Evolutionary conservation across 2,888 invertebrate species (phyloP).

Genomic region (Troglohyphantes excavatus): DNA sequence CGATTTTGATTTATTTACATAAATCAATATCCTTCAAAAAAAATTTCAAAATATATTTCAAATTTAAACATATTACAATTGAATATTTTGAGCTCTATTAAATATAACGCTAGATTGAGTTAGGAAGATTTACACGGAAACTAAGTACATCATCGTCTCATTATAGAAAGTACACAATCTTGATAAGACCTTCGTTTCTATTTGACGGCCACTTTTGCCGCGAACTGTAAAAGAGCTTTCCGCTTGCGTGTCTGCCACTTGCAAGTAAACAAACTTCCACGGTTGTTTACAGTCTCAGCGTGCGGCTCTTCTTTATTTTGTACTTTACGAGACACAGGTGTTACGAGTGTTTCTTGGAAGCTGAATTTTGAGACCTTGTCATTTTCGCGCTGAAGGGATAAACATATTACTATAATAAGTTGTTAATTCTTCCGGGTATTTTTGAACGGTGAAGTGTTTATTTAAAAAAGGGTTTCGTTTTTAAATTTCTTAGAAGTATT

Average conservation of each 20-base stretch:
- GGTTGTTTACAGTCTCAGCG: neutral
- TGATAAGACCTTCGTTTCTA: too few species aligned
- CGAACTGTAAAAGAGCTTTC: neutral
- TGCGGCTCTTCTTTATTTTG: neutral
- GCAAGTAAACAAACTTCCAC: neutral
- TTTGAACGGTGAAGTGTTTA: neutral
- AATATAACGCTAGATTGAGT: too few species aligned
- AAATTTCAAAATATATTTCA: too few species aligned
- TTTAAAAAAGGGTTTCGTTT: too few species aligned
- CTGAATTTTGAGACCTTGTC: neutral
- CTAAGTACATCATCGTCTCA: too few species aligned
- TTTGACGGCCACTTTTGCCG: neutral
- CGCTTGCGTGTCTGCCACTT: neutral
- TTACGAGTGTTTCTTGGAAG: neutral
- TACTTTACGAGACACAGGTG: neutral
- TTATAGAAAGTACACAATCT: too few species aligned
- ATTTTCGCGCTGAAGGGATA: neutral
- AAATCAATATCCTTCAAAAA: too few species aligned
- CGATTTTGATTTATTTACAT: neutral
- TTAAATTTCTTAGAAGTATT: too few species aligned
- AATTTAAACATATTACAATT: too few species aligned
- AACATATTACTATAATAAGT: neutral
- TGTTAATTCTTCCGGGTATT: neutral
- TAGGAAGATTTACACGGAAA: too few species aligned
- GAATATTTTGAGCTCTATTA: too few species aligned